phyloP scores from a whole-genome alignment of 2,113 vertebrate genomes.

The Aplodontia rufa region DNA sequence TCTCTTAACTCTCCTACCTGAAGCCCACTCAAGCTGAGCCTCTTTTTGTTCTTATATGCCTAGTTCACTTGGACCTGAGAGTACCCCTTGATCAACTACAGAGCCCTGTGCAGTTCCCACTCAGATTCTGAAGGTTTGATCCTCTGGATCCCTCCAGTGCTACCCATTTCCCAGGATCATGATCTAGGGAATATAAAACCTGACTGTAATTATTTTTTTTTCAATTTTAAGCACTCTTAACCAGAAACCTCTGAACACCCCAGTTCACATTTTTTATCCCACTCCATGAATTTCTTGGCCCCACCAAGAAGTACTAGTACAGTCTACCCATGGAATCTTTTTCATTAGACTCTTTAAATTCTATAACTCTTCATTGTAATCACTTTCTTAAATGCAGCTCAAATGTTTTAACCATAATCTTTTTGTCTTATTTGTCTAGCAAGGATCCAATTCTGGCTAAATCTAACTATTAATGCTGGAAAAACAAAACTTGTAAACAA shows the following conservation, averaged over 20 bases:
- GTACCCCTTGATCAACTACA: not conserved
- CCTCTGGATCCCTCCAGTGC: rapidly evolving
- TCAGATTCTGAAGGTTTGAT: not conserved
- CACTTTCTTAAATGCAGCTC: not conserved
- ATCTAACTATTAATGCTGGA: not conserved
- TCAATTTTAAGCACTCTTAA: not conserved
- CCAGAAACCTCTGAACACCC: not conserved
- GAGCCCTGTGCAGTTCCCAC: rapidly evolving
- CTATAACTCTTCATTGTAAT: not conserved
- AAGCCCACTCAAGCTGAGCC: not conserved
- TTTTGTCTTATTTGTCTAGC: not conserved
- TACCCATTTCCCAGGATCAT: not conserved
- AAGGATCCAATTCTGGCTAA: not conserved
- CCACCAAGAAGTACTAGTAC: not conserved
- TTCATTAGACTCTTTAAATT: slow-evolving; percentile 23
- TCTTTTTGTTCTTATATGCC: not conserved
- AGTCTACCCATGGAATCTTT: not conserved
- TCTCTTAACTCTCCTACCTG: not conserved
- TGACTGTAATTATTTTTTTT: not conserved
- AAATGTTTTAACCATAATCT: not conserved
- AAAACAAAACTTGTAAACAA: not conserved
- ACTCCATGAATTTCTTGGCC: not conserved
- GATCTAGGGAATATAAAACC: not conserved
- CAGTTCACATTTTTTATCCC: not conserved
- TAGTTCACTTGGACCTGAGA: not conserved